Conservation (phyloP, 2,113 vertebrate species). For the Narcine bancroftii region DNA sequence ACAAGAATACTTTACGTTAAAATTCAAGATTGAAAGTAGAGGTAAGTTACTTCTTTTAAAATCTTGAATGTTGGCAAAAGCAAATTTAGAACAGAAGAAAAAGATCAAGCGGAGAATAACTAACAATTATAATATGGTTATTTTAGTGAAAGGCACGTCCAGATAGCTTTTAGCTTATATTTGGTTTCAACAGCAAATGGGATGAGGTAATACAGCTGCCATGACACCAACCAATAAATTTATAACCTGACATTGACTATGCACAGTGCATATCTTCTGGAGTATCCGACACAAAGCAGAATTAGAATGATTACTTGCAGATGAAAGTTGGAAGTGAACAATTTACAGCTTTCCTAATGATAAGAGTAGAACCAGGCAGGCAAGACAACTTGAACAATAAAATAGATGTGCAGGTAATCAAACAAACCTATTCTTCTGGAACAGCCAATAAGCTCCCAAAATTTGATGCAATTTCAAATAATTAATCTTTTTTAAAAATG, state of each 20-base stretch:
- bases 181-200: conserved; percentile 41
- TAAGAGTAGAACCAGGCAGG: background rate
- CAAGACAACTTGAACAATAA: background rate
- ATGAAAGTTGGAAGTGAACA: conserved; percentile 43
- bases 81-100: background rate
- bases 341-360: conserved; percentile 37
- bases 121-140: background rate
- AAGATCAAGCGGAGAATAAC: background rate
- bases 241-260: conserved; percentile 46
- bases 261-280: conserved; percentile 52
- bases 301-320: conserved; percentile 40
- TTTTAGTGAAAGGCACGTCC: background rate
- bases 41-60: background rate
- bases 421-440: background rate
- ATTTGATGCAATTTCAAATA: background rate
- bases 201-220: conserved; percentile 45
- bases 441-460: conserved; percentile 18
- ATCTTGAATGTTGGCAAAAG: background rate
- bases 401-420: background rate
- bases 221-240: conserved; percentile 54
- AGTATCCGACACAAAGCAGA: conserved; percentile 46
- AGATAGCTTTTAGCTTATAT: background rate
- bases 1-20: background rate
- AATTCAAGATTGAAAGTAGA: background rate
- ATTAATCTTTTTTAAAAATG: background rate